Evolutionary conservation across 1,140 invertebrate genomes (phyloP).

Genomic region (Apocrypta bakeri): DNA sequence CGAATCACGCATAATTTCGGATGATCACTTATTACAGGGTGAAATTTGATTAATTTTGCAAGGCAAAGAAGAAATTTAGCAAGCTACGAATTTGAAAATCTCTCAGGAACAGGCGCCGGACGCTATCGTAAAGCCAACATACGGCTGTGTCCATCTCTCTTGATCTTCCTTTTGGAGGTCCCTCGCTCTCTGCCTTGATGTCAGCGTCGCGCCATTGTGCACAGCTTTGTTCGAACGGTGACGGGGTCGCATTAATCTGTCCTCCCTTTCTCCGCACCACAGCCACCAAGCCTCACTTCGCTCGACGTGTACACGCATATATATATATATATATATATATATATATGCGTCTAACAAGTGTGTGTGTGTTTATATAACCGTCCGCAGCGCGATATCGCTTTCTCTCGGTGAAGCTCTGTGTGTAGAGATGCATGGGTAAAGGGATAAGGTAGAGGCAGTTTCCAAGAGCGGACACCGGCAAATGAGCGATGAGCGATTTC

Average conservation of each 20-base stretch:
- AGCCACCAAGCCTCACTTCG: constrained; percentile 36
- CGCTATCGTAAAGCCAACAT: background rate
- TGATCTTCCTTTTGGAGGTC: constrained; percentile 24
- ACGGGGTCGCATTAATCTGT: constrained; percentile 73
- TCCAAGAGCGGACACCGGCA: constrained; percentile 19
- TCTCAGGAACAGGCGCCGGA: background rate
- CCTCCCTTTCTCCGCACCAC: constrained; percentile 59
- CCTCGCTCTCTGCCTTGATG: constrained; percentile 55
- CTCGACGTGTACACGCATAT: constrained; percentile 25
- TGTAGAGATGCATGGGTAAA: constrained; percentile 4
- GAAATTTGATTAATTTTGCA: no score
- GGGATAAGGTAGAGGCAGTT: constrained; percentile 2
- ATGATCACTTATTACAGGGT: no score
- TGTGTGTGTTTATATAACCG: no score
- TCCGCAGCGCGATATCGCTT: background rate
- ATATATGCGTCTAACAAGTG: no score
- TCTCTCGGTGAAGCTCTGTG: background rate
- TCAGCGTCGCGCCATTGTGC: constrained; percentile 71
- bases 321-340: constrained; percentile 18
- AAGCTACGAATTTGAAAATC: background rate
- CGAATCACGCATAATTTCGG: no score
- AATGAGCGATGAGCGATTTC: constrained; percentile 41
- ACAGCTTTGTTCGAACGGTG: constrained; percentile 72
- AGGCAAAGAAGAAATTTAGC: background rate
- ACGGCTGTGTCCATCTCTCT: background rate